Base-by-base conservation (phyloP, 2,113 vertebrate genomes). In the Urocolius indicus region DNA sequence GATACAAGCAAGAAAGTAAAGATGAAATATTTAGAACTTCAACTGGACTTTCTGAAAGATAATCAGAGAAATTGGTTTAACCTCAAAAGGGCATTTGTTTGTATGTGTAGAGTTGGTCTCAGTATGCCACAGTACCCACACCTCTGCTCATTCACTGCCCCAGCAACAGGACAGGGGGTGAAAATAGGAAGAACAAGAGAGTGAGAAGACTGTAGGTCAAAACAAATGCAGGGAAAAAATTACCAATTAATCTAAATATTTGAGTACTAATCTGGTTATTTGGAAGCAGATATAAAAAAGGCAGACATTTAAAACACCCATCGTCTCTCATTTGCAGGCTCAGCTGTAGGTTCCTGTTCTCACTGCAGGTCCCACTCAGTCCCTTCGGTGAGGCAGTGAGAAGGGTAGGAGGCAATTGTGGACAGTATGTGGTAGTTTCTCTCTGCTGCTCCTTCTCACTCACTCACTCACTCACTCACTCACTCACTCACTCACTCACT, bases 131-230 rank as follows among this genome's bases (percentile, higher is more conserved):
- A 72, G 16, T 20, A 76, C 34, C 16, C 46, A 18, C 14, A 21
- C 12, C 49, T 24, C 24, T 1, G 2, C 32, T 76, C 0, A 0
- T 21, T 71, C 11, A 13, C 26, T 72, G 52, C 23, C 45, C 49
- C 0, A 1, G 43, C 75, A 85, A 34, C 32, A 63, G 43, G 27
- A 26, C 0, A 0, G 5, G 4, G 15, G 23, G 13, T 82, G 14
- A 75, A 59, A 65, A 81, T 11, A 48, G 23, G 18, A 69, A 41
- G 29, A 65, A 80, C 4, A 36, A 72, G 58, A 79, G 15, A 58
- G 13, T 36, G 43, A 72, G 57, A 90, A 68, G 41, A 78, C 11
- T 36, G 14, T 66, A 48, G 4, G 6, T 45, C 3, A 3, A 69
- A 58, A 41, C 74, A 41, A 48, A 84, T 19, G 2, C 51, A 75